A percentile compares a stretch with the other conserved stretches of the same genome.
Conservation (phyloP, 2,797 vertebrate genomes). For the Rhinoraja longicauda region DNA sequence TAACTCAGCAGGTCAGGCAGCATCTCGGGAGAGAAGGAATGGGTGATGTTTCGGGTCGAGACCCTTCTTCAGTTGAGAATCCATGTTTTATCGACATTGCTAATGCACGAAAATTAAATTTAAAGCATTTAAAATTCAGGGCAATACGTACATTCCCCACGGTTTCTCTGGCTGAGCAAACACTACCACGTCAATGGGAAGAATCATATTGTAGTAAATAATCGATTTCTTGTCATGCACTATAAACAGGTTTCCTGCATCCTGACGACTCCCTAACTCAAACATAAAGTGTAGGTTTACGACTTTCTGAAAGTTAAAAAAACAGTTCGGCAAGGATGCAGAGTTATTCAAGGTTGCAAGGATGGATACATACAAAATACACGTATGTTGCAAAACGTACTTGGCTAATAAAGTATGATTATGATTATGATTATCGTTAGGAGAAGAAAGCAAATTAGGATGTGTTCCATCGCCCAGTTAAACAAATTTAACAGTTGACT, state of each 20-base stretch:
- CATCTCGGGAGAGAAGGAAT: no score
- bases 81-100: not conserved
- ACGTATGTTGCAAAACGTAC: no score
- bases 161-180: conserved; percentile 58
- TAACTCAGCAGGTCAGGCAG: no score
- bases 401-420: no score
- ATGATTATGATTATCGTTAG: no score
- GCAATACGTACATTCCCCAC: conserved; percentile 67
- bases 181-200: conserved; percentile 76
- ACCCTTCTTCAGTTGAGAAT: no score
- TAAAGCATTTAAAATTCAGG: not conserved
- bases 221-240: conserved; percentile 62
- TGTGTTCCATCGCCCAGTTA: no score
- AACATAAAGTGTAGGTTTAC: conserved; percentile 76
- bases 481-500: no score
- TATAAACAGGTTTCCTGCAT: conserved; percentile 60
- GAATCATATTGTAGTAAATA: conserved; percentile 67
- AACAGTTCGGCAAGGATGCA: not conserved
- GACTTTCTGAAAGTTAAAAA: conserved; percentile 44
- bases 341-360: not conserved
- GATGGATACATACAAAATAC: not conserved
- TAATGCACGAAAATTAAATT: not conserved
- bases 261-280: conserved; percentile 67
- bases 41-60: no score
- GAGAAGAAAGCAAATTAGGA: no score